Conservation (phyloP, 2,888 invertebrate species). For the Augiades crinisus region DNA sequence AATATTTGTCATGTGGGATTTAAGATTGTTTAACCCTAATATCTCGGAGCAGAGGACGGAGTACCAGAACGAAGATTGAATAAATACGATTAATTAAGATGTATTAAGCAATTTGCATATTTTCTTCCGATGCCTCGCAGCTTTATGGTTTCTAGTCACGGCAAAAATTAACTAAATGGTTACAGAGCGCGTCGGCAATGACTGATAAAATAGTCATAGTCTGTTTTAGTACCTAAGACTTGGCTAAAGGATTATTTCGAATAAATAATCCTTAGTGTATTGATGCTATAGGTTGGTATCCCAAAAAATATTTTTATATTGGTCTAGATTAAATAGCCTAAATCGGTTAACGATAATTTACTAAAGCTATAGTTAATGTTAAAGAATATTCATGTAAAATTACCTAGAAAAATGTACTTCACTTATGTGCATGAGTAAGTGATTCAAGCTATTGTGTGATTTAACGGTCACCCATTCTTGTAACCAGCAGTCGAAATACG, state of each 20-base stretch:
- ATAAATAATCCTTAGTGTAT: neutral
- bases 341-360: neutral
- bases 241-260: neutral
- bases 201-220: neutral
- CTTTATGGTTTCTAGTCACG: neutral
- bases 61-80: too few relatives aligned
- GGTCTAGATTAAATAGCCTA: neutral
- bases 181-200: neutral
- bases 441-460: constrained; percentile 16
- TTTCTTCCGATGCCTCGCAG: neutral
- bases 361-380: too few relatives aligned
- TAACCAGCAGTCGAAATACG: constrained; percentile 14
- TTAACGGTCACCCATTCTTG: constrained; percentile 14
- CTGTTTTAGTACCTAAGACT: too few relatives aligned
- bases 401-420: constrained; percentile 9
- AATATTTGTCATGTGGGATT: too few relatives aligned
- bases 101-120: neutral
- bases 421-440: constrained; percentile 10
- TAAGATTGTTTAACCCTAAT: too few relatives aligned
- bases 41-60: too few relatives aligned
- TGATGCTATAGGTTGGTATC: neutral
- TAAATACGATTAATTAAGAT: neutral
- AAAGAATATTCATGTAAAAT: constrained; percentile 1
- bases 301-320: neutral
- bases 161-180: neutral